Percentiles rank a stretch among this genome's conserved stretches.
phyloP scores from a whole-genome alignment of 2,113 vertebrate species.

The Telmatochromis sp. region DNA sequence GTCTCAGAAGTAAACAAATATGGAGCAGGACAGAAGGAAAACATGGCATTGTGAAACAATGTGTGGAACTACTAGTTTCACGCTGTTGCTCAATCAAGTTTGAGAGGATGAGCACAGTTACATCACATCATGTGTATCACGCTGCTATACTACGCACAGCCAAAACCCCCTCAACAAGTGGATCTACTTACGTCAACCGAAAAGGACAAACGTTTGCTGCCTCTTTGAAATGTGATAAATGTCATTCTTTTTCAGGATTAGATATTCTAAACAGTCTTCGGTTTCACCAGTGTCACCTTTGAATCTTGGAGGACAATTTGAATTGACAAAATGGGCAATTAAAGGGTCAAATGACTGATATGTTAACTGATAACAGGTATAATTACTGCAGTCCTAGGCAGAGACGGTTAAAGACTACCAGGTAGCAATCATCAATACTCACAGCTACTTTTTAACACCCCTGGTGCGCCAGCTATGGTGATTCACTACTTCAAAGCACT shows the following conservation, averaged over 20 bases:
- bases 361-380: neutral
- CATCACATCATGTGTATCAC: neutral
- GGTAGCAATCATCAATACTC: neutral
- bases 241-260: neutral
- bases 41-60: slow-evolving; percentile 40
- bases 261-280: neutral
- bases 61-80: neutral
- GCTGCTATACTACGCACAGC: neutral
- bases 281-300: neutral
- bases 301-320: neutral
- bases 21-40: neutral
- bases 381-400: neutral
- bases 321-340: neutral
- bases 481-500: slow-evolving; percentile 43
- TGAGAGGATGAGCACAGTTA: neutral
- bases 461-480: slow-evolving; percentile 8
- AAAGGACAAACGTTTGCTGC: neutral
- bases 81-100: slow-evolving; percentile 29
- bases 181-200: neutral
- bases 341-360: neutral
- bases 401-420: neutral
- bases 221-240: neutral
- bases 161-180: neutral
- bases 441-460: slow-evolving; percentile 21
- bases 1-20: slow-evolving; percentile 14